Base-by-base conservation (phyloP, 2,797 vertebrate species). In the Cossypha polioptera region DNA sequence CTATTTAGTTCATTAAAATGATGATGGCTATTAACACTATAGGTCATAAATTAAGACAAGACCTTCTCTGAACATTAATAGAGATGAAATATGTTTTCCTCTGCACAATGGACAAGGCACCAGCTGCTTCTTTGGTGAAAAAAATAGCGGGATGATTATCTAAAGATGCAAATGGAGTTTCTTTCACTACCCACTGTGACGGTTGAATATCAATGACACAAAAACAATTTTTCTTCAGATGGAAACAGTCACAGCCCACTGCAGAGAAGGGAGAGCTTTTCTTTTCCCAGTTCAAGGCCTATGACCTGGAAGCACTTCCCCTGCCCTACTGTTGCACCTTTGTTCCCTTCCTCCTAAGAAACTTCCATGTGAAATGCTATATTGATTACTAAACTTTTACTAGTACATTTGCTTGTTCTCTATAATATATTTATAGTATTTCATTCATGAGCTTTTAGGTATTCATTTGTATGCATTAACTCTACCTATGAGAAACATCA, bases 1-100 rank as follows among this genome's bases (percentile, higher is more conserved):
- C 85, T 95, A 94, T 94, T 95, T 96, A 95, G 66, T 96, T 95
- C 47, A 86, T 95, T 75, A 94, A 96, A 86, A 81, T 95, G 11
- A 92, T 94, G 69, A 95, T 69, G 72, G 67, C 77, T 92, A 91
- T 92, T 93, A 97, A 91, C 92, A 89, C 31, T 62, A 72, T 31
- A 92, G 78, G 82, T 94, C 96, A 90, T 88, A 97, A 97, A 96
- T 95, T 95, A 94, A 93, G 93, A 93, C 68, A 96, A 94, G 82
- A 95, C 74, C 7, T 83, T 97, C 73, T 87, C 68, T 95, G 89
- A 95, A 94, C 68, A 66, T 77, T 69, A 96, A 96, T 89, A 91
- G 86, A 96, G 81, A 95, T 93, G 65, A 97, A 96, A 92, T 88
- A 89, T 58, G 35, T 79, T 96, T 97, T 94, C 45, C 68, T 95